These are phyloP conservation scores for Lepisosteus osseus DNA, from an alignment of 2,113 vertebrate genomes.

Conservation along the genomic window DNA sequence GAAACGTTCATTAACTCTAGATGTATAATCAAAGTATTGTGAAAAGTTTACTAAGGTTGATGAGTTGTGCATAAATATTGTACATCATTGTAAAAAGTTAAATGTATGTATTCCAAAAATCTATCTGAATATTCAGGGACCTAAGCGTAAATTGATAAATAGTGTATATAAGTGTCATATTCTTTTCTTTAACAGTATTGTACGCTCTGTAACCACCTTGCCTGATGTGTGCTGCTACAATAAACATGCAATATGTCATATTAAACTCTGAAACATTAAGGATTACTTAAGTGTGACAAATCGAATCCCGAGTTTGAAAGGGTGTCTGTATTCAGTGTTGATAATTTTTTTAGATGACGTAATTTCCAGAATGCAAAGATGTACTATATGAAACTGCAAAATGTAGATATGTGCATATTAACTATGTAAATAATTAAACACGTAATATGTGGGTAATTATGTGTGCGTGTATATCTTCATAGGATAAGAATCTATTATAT, in stretches of 20 bases:
- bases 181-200: conserved; percentile 37
- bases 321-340: conserved; percentile 42
- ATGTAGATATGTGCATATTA: conserved; percentile 64
- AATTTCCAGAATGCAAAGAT: conserved; percentile 34
- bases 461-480: conserved; percentile 9
- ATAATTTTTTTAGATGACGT: conserved; percentile 58
- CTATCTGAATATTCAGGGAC: conserved; percentile 63
- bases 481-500: no score
- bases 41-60: conserved; percentile 54
- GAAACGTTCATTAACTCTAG: conserved; percentile 44
- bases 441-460: conserved; percentile 39
- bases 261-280: conserved; percentile 38
- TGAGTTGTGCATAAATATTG: conserved; percentile 58
- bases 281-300: conserved; percentile 47
- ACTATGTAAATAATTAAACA: conserved; percentile 70
- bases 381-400: conserved; percentile 47
- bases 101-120: conserved; percentile 54
- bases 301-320: conserved; percentile 26
- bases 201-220: conserved; percentile 46
- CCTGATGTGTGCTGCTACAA: conserved; percentile 63
- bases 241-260: conserved; percentile 70
- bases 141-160: conserved; percentile 36
- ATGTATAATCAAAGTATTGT: conserved; percentile 55
- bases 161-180: conserved; percentile 44
- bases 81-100: conserved; percentile 61